phyloP scores from a whole-genome alignment of 2,797 vertebrate genomes.

The Lacerta viridis region DNA sequence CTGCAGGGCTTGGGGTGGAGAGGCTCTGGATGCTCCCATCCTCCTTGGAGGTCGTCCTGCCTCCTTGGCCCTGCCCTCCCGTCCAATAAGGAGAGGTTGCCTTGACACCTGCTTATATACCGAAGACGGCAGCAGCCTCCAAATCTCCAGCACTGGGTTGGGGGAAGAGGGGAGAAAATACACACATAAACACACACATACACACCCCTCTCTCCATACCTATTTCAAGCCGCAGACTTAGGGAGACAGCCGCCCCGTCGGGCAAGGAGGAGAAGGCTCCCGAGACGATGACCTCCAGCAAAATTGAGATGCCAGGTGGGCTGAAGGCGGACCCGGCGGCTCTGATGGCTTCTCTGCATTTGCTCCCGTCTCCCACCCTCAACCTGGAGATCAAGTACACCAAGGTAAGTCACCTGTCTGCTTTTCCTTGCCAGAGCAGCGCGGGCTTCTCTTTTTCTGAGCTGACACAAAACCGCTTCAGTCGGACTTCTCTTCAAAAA shows the following conservation, averaged over 20 bases:
- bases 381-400: conserved; percentile 97
- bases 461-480: conserved; percentile 19
- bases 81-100: conserved; percentile 93
- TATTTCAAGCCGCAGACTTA: too few relatives aligned
- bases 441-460: conserved; percentile 25
- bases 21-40: conserved; percentile 81
- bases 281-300: conserved; percentile 93
- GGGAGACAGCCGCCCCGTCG: background rate
- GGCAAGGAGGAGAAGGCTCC: background rate
- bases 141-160: conserved; percentile 81
- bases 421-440: conserved; percentile 35
- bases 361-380: conserved; percentile 94
- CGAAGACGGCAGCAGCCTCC: conserved; percentile 75
- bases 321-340: conserved; percentile 95
- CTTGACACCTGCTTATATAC: conserved; percentile 99
- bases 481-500: background rate
- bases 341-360: conserved; percentile 96
- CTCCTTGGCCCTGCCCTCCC: conserved; percentile 83
- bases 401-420: conserved; percentile 85
- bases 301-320: conserved; percentile 94
- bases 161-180: conserved; percentile 13
- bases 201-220: too few relatives aligned
- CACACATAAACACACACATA: too few relatives aligned
- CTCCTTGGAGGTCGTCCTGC: conserved; percentile 85
- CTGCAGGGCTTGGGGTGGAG: conserved; percentile 69